Percentiles rank a stretch among this genome's conserved stretches.
These are phyloP conservation scores for Frieseomelitta varia DNA, from an alignment of 1,140 invertebrate species.

Conservation along the genomic window DNA sequence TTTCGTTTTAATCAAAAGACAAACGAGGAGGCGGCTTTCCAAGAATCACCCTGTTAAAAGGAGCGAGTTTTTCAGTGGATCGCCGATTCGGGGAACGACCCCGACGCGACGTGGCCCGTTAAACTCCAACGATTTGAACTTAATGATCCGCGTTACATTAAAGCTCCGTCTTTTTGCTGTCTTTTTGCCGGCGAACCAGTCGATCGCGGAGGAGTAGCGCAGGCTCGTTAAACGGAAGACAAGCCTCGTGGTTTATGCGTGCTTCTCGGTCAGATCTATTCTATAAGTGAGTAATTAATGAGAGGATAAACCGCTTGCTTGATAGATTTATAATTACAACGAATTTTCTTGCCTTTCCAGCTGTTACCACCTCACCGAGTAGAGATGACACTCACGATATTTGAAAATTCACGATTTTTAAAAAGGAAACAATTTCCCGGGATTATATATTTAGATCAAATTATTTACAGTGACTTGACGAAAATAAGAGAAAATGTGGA, in stretches of 20 bases:
- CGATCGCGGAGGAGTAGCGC: constrained; percentile 45
- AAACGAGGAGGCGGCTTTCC: constrained; percentile 15
- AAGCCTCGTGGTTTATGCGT: constrained; percentile 36
- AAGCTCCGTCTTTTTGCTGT: constrained; percentile 40
- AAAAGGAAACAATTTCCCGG: too few species aligned
- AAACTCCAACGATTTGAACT: constrained; percentile 58
- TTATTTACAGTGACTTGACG: too few species aligned
- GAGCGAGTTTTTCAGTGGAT: constrained; percentile 18
- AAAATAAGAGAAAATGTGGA: too few species aligned
- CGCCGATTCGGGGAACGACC: constrained; percentile 56
- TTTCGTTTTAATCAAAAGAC: constrained; percentile 9
- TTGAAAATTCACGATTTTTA: background rate
- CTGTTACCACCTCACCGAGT: background rate
- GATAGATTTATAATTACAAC: constrained; percentile 41
- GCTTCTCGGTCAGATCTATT: constrained; percentile 7
- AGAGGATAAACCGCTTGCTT: constrained; percentile 19
- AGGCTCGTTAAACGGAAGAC: constrained; percentile 51
- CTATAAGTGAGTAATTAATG: constrained; percentile 42
- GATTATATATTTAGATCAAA: too few species aligned
- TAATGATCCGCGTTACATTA: constrained; percentile 57
- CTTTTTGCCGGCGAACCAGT: constrained; percentile 45
- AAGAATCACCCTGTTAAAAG: constrained; percentile 29
- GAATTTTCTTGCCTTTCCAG: constrained; percentile 2
- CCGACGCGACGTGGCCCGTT: constrained; percentile 56
- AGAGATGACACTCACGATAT: background rate